phyloP scores from a whole-genome alignment of 1,140 invertebrate species.

The Brachionus calyciflorus region DNA sequence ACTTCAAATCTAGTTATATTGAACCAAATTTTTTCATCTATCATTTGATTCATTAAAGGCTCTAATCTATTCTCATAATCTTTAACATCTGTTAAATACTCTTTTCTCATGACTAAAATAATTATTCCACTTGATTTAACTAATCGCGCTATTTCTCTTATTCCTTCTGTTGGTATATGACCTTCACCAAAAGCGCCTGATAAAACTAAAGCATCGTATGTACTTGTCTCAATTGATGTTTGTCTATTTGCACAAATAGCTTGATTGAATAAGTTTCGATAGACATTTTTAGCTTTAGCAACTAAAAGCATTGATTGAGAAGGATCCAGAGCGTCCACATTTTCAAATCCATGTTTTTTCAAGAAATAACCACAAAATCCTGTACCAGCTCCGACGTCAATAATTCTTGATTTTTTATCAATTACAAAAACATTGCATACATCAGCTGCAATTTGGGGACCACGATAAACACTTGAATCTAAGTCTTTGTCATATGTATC shows the following conservation, averaged over 20 bases:
- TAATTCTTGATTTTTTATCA: slow-evolving; percentile 49
- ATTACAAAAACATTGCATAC: slow-evolving; percentile 31
- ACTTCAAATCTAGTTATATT: slow-evolving; percentile 47
- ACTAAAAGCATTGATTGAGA: slow-evolving; percentile 54
- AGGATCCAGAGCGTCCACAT: slow-evolving; percentile 54
- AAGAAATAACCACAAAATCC: slow-evolving; percentile 55
- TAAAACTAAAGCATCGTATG: slow-evolving; percentile 56
- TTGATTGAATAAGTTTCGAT: slow-evolving; percentile 51
- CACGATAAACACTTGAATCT: slow-evolving; percentile 8
- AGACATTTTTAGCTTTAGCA: slow-evolving; percentile 52
- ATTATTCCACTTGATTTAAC: slow-evolving; percentile 59
- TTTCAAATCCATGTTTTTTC: slow-evolving; percentile 51
- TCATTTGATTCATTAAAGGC: slow-evolving; percentile 50
- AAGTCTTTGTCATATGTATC: slow-evolving; percentile 24
- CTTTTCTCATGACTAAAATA: slow-evolving; percentile 54
- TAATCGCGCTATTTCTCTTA: slow-evolving; percentile 59
- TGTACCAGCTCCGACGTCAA: slow-evolving; percentile 58
- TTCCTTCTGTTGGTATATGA: slow-evolving; percentile 59
- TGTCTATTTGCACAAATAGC: slow-evolving; percentile 48
- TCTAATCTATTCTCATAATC: slow-evolving; percentile 53
- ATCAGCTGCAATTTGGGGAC: slow-evolving; percentile 27
- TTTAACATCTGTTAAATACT: slow-evolving; percentile 52
- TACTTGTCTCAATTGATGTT: slow-evolving; percentile 50
- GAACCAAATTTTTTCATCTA: slow-evolving; percentile 49
- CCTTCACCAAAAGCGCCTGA: slow-evolving; percentile 62